Evolutionary conservation across 2,113 vertebrate genomes (phyloP).

Genomic region (Halcyon senegalensis): DNA sequence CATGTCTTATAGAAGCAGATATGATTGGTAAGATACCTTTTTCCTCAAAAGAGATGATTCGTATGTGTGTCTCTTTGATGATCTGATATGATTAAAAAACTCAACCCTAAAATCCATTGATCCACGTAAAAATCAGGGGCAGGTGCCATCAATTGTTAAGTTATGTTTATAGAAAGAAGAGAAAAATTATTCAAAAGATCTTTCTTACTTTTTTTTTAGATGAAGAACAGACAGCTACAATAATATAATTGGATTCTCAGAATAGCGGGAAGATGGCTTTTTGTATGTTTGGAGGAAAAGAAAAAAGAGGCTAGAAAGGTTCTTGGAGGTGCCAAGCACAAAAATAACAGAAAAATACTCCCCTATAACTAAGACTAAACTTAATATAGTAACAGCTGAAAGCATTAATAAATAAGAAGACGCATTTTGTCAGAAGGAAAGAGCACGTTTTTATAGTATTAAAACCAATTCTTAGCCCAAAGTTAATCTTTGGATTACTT

Average conservation of each 20-base stretch:
- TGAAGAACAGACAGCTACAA: neutral
- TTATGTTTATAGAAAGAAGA: neutral
- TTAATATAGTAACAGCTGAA: neutral
- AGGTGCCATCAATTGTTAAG: neutral
- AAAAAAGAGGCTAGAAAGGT: neutral
- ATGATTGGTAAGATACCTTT: neutral
- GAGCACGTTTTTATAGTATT: neutral
- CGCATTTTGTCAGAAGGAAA: neutral
- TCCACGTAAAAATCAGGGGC: neutral
- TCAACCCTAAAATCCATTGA: neutral
- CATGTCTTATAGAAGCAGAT: neutral
- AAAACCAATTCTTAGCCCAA: neutral
- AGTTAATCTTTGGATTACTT: neutral
- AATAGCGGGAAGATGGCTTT: neutral
- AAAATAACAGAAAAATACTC: neutral
- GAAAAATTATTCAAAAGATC: neutral
- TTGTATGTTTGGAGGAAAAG: neutral
- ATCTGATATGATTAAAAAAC: neutral
- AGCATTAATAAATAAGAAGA: neutral
- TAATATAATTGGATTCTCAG: neutral
- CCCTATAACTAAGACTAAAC: neutral
- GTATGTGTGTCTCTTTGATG: neutral
- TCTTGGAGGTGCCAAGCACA: neutral
- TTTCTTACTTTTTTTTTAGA: neutral
- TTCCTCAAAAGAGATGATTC: neutral